Evolutionary conservation across 1,140 invertebrate species (phyloP), one percentile per base, ranked within the genome.

Genomic region (Leptinotarsa lineolata): DNA sequence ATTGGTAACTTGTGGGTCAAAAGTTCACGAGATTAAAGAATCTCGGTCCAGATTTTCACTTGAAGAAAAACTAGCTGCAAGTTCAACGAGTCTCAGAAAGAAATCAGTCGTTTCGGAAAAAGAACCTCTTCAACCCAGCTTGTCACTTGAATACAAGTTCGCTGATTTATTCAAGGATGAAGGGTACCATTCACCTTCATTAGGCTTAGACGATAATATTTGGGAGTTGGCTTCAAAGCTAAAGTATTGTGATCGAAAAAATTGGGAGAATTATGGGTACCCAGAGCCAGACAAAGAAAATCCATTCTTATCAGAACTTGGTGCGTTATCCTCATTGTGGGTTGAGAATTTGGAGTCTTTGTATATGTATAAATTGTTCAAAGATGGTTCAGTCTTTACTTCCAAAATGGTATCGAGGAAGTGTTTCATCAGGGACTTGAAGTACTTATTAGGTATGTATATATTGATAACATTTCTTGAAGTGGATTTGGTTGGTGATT

Each of bases 201-300:
- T 70, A 45, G 69, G 75, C 61, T 45, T 74, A 45, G 75, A 74
- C 22, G 71, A 75, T 48, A 77, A 79, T 76, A 79, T 84, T 63
- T 83, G 82, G 82, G 81, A 82, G 66, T 44, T 77, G 1, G 80
- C 72, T 4, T 75, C 76, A 1, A 79, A 73, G 73, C 67, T 75
- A 12, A 58, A 64, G 63, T 77, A 75, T 61, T 74, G 70, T 66
- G 63, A 76, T 46, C 75, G 77, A 20, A 77, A 73, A 65, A 83
- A 72, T 54, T 84, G 83, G 83, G 83, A 84, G 64, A 69, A 64
- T 21, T 80, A 80, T 61, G 82, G 81, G 4, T 77, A 76, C 70
- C 60, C 74, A 13, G 74, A 75, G 22, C 76, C 81, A 20, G 74
- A 78, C 24, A 82, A 80, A 71, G 81, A 82, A 66, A 69, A 59